Evolutionary conservation across 2,113 vertebrate species (phyloP).

Genomic region (Bubo scandiacus): DNA sequence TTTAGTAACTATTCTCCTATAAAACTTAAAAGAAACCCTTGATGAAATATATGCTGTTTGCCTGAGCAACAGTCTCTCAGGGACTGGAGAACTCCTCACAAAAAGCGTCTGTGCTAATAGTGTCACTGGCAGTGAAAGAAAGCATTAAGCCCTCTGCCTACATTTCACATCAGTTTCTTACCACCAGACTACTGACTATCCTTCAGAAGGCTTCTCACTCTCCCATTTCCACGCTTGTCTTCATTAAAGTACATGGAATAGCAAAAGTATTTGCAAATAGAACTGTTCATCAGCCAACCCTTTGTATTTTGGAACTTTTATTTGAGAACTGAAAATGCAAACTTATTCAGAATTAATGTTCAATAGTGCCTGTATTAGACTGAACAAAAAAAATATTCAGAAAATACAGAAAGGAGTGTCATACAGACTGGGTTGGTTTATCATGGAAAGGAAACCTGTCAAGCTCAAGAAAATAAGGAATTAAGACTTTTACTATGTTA

Average conservation of each 20-base stretch:
- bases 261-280: background rate
- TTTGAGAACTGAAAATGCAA: background rate
- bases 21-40: background rate
- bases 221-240: background rate
- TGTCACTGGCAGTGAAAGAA: background rate
- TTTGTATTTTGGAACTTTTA: background rate
- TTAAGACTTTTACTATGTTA: background rate
- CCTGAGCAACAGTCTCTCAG: background rate
- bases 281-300: background rate
- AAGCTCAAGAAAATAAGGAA: background rate
- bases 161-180: background rate
- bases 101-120: background rate
- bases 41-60: background rate
- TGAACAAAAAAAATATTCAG: background rate
- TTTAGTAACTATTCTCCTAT: background rate
- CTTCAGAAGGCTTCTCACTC: background rate
- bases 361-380: background rate
- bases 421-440: background rate
- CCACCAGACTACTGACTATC: background rate
- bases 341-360: background rate
- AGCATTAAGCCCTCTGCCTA: background rate
- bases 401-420: background rate
- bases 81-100: background rate
- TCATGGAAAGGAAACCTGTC: background rate
- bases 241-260: background rate